Base-by-base conservation (phyloP, 1,140 invertebrate species). In the Adoxophyes honmai region DNA sequence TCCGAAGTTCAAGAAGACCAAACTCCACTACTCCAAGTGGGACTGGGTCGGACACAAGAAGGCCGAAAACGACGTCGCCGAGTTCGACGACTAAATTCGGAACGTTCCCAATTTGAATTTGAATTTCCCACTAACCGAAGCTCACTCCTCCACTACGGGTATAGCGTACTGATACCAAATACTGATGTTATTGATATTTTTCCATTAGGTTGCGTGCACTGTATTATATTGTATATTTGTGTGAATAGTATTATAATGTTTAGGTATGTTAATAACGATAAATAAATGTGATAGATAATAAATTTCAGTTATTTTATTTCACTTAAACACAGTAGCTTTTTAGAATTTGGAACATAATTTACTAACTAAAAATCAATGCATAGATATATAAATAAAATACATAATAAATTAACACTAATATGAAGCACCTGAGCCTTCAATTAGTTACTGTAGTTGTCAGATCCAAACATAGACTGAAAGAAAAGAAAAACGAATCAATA, bases 1-100 rank as follows among this genome's bases (percentile, higher is more conserved):
- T 35, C 86, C 89, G 54, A 90, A 91, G 59, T 88, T 90, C 59
- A 86, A 89, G 62, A 86, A 91, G 55, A 90, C 90, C 60, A 91
- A 91, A 59, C 77, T 90, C 33, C 90, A 91, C 70, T 92, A 91
- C 73, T 90, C 90, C 66, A 91, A 92, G 73, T 92, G 91, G 89
- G 91, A 91, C 72, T 92, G 91, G 91, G 89, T 91, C 34, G 87
- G 87, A 8, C 81, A 86, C 57, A 87, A 85, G 70, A 86, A 83
- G 55, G 68, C 78, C 16, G 83, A 89, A 54, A 88, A 89, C 54
- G 82, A 89, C 57, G 73, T 89, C 52, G 68, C 64, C 34, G 86
- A 88, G 59, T 88, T 88, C 57, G 86, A 88, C 34, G 86, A 88
- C 58, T 88, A 77, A 78, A 48, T 51, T 6, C 21, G 6, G 6